Evolutionary conservation across 2,888 invertebrate species (phyloP).

Genomic region (Diabrotica balteata): DNA sequence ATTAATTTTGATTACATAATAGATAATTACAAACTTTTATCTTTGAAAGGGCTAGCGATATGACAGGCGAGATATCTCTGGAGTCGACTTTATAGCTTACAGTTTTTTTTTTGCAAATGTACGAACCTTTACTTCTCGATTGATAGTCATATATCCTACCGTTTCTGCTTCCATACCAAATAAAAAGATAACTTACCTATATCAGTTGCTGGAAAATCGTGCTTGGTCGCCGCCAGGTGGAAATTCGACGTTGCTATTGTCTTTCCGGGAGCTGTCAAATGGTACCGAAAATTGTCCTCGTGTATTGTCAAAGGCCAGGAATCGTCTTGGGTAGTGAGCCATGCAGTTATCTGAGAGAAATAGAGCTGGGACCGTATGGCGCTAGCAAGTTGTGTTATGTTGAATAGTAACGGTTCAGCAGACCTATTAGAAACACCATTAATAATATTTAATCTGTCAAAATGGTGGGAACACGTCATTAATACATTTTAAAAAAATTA

Average conservation of each 20-base stretch:
- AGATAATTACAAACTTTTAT: too few species aligned
- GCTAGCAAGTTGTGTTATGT: slow-evolving; percentile 81
- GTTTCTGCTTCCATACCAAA: too few species aligned
- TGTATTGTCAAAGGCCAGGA: slow-evolving; percentile 43
- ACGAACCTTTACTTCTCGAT: too few species aligned
- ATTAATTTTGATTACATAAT: too few species aligned
- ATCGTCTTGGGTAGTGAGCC: slow-evolving; percentile 69
- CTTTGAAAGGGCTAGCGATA: too few species aligned
- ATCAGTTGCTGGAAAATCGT: slow-evolving; percentile 76
- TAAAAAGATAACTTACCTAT: slow-evolving; percentile 55
- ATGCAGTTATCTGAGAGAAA: slow-evolving; percentile 96
- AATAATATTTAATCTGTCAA: too few species aligned
- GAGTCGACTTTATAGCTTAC: too few species aligned
- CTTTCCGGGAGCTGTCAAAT: slow-evolving; percentile 74
- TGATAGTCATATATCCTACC: too few species aligned
- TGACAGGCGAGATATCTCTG: too few species aligned
- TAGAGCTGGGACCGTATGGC: slow-evolving; percentile 94
- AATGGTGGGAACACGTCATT: too few species aligned
- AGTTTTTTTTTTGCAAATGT: too few species aligned
- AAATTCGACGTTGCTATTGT: slow-evolving; percentile 67
- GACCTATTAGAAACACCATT: slow-evolving; percentile 55
- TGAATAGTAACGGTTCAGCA: slow-evolving; percentile 62
- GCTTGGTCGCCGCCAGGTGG: slow-evolving; percentile 67
- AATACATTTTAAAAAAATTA: too few species aligned
- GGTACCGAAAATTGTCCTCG: slow-evolving; percentile 54